Evolutionary conservation across 2,888 invertebrate genomes (phyloP), one percentile per base, ranked within the genome.

Genomic region (Conus canariensis): DNA sequence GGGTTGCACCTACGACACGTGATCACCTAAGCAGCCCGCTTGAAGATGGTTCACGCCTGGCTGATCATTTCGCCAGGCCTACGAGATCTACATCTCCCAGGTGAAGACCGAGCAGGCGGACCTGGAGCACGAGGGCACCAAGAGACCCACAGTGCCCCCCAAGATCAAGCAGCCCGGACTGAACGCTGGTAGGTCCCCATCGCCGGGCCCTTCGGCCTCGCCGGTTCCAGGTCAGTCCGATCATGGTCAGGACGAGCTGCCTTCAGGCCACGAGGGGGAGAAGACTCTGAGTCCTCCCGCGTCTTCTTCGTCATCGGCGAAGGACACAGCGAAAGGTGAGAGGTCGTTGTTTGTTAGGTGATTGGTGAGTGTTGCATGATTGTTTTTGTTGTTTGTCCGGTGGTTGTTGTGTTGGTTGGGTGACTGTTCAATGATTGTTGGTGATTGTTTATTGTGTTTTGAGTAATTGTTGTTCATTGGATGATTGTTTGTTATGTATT

Each of bases 111-210:
- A 97, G 80, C 95, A 96, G 90, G 95, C 95, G 74, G 96, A 96
- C 87, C 93, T 95, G 91, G 92, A 92, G 80, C 92, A 90, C 19
- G 91, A 91, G 70, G 30, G 30, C 14, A 85, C 67, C 6, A 22
- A 58, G 6, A 58, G 58, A 22, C 92, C 93, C 0, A 93, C 94
- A n/a, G 96, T 96, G 0, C 95, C 95, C 88, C 97, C 97, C 10
- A 96, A 96, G 94, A 97, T 97, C 90, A 97, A 96, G 92, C 96
- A 96, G 91, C 96, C 96, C 77, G 67, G 74, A 7, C 88, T 77
- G 19, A 83, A 70, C 25, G 88, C 90, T 12, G 64, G n/a, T 80
- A 90, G 90, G 58, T 22, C 82, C 82, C 7, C 82, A 16, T 16
- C 56, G 16, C 58, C 60, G n/a, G 10, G 16, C 56, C 58, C 77